Evolutionary conservation across 2,113 vertebrate species (phyloP), one percentile per base, ranked within the genome.

Genomic region (Saccopteryx leptura): DNA sequence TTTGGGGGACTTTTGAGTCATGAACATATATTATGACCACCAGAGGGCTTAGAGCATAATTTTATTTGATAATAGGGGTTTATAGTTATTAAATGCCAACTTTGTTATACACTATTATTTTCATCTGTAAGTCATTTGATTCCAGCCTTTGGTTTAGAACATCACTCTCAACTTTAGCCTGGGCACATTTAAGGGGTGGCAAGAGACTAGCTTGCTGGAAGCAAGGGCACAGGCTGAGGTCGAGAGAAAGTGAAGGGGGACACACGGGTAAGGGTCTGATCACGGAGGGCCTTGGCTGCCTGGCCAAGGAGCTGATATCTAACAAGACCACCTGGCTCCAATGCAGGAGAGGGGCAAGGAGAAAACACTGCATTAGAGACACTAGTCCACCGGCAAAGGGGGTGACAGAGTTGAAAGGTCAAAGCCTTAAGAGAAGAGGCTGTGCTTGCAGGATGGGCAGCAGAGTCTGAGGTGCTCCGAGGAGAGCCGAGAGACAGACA

Each of bases 51-150:
- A 91, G 18, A 69, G 12, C n/a, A 84, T 68, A 75, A 65, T 93
- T 83, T 93, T 86, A 78, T 26, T 71, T 90, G 60, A 21, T 50
- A 84, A 83, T 5, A 85, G 31, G 39, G 2, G 3, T 63, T 95
- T 86, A 89, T 3, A 95, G 33, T 82, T 85, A 89, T 26, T 88
- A 88, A 92, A 75, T 69, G 46, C 26, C 72, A 85, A 58, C 52
- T 95, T 60, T 65, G 63, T 52, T 52, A 74, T 52, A 74, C 23
- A 76, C 39, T 83, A 71, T 48, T 90, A 61, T 61, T 96, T 92
- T 75, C 31, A 92, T 19, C 58, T 76, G 9, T 50, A 28, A 90
- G 52, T 31, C 48, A 87, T 91, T 48, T 81, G 60, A 80, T 60
- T 72, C 79, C 12, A 87, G 79, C 4, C 19, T 66, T 72, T 91